Percentiles rank a stretch among this genome's conserved stretches.
phyloP scores from a whole-genome alignment of 2,113 vertebrate genomes.

The Etheostoma spectabile region DNA sequence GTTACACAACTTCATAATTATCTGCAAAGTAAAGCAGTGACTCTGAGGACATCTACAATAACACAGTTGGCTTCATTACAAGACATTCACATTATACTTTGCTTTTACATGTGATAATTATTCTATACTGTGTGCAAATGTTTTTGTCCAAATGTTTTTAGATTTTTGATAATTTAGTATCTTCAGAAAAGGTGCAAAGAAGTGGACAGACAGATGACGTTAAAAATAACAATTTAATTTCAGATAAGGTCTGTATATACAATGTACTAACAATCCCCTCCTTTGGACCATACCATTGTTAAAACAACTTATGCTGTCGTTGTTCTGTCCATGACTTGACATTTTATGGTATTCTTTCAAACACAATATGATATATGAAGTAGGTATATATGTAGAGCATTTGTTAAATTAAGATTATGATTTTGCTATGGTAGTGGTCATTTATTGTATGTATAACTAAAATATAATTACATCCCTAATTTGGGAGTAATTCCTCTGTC shows the following conservation, averaged over 20 bases:
- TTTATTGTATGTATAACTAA: constrained; percentile 6
- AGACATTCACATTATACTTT: neutral
- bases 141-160: too few species aligned
- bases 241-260: too few species aligned
- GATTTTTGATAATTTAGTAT: too few species aligned
- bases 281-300: neutral
- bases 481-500: constrained; percentile 5
- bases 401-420: neutral
- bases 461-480: neutral
- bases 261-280: too few species aligned
- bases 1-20: neutral
- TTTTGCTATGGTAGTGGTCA: neutral
- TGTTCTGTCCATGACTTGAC: neutral
- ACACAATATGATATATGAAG: neutral
- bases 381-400: neutral
- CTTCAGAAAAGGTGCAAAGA: too few species aligned
- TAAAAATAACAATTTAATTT: too few species aligned
- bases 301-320: neutral
- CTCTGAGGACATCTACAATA: constrained; percentile 1
- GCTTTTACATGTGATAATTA: neutral
- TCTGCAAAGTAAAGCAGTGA: constrained; percentile 1
- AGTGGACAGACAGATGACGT: too few species aligned
- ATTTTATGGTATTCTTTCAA: neutral
- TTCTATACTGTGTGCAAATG: too few species aligned
- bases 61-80: neutral